A percentile compares a stretch with the other conserved stretches of the same genome.
Conservation (phyloP, 30 jellyfish, hydroid and myxozoan genomes). For the Hydra vulgaris region DNA sequence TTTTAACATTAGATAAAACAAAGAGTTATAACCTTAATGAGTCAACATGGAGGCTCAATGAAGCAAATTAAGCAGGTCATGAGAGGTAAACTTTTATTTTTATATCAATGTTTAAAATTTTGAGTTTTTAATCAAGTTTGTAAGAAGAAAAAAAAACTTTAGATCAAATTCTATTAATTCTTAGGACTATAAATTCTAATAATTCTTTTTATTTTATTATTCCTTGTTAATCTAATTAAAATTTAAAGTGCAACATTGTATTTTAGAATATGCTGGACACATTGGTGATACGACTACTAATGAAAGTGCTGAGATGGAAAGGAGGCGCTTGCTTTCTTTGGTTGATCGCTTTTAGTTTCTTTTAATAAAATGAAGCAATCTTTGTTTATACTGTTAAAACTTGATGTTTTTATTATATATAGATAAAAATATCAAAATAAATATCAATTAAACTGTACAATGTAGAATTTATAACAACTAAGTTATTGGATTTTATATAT, state of each 20-base stretch:
- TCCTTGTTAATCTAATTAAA: too few relatives aligned
- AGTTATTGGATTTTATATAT: too few relatives aligned
- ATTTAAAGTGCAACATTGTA: too few relatives aligned
- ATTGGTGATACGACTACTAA: constrained; percentile 73
- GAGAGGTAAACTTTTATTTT: constrained; percentile 53
- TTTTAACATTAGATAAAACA: constrained; percentile 36
- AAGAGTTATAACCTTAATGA: constrained; percentile 56
- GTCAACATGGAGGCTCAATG: constrained; percentile 91
- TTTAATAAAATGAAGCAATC: neutral
- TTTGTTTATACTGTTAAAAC: neutral
- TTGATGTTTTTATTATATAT: too few relatives aligned
- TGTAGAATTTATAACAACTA: too few relatives aligned
- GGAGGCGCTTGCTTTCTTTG: constrained; percentile 74
- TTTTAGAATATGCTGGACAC: constrained; percentile 89
- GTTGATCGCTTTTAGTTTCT: constrained; percentile 70
- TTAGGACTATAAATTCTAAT: too few relatives aligned
- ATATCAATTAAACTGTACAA: too few relatives aligned
- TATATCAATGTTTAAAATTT: neutral
- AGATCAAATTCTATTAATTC: too few relatives aligned
- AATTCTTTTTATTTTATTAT: too few relatives aligned
- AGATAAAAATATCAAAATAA: too few relatives aligned
- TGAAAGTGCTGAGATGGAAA: constrained; percentile 83
- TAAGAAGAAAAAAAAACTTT: too few relatives aligned
- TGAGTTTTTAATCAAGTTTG: too few relatives aligned
- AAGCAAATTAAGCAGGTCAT: constrained; percentile 76